Percentiles rank a stretch among this genome's conserved stretches.
Evolutionary conservation across 2,797 vertebrate genomes (phyloP).

Genomic region (Chiropotes sagulatus): DNA sequence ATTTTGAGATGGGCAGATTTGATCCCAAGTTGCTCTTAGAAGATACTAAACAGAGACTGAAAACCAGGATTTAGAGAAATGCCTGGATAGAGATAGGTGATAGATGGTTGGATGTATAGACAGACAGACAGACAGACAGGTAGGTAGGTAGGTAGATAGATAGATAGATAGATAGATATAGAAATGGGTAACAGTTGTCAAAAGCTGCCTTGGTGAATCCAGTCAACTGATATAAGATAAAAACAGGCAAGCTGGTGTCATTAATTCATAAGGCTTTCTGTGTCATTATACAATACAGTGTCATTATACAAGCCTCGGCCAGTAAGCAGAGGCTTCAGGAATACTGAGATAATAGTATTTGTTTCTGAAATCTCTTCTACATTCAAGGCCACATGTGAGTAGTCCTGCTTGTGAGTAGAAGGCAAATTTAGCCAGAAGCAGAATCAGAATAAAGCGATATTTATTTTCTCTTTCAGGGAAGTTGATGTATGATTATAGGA

Average conservation of each 20-base stretch:
- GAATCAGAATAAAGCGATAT: background rate
- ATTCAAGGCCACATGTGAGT: background rate
- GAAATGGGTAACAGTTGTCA: background rate
- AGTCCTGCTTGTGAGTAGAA: background rate
- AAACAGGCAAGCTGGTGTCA: background rate
- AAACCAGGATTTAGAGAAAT: background rate
- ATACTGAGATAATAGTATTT: background rate
- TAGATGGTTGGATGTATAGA: background rate
- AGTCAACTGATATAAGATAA: background rate
- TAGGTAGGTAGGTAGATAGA: background rate
- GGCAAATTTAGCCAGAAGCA: background rate
- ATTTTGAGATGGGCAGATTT: background rate
- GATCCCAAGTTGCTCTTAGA: background rate
- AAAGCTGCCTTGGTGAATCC: background rate
- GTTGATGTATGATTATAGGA: background rate
- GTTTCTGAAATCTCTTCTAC: background rate
- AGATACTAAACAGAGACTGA: background rate
- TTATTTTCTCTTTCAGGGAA: background rate
- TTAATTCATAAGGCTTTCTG: background rate
- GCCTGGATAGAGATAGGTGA: background rate
- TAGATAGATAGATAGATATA: background rate
- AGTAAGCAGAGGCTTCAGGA: background rate
- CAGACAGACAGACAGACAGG: background rate
- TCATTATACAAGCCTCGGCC: no score
- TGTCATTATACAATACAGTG: background rate